Evolutionary conservation across 2,888 invertebrate species (phyloP).

Genomic region (Drosophila mimetica): DNA sequence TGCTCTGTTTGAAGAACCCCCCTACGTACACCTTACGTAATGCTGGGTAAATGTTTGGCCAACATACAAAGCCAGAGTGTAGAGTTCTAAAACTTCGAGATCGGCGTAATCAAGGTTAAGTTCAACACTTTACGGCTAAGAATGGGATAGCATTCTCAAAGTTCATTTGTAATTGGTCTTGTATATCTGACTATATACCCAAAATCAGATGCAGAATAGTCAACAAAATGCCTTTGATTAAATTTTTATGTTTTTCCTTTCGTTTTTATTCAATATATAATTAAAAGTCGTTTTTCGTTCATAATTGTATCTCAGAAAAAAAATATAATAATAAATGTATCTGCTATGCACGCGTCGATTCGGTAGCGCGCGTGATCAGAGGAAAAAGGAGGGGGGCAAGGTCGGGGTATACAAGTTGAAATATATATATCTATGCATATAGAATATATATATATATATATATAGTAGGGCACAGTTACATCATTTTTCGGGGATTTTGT

Average conservation of each 20-base stretch:
- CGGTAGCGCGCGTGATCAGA: slow-evolving; percentile 3
- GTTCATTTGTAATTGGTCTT: no score
- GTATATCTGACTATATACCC: no score
- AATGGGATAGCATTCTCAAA: no score
- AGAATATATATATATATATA: not conserved
- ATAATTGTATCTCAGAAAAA: slow-evolving; percentile 57
- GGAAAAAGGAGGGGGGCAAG: slow-evolving; percentile 14
- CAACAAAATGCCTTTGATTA: not conserved
- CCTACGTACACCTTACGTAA: slow-evolving; percentile 5
- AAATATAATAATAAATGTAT: slow-evolving; percentile 39
- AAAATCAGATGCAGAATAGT: not conserved
- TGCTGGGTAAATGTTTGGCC: slow-evolving; percentile 21
- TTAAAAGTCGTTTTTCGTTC: slow-evolving; percentile 76
- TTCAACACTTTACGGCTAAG: not conserved
- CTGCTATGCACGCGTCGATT: slow-evolving; percentile 26
- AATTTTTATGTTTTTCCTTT: slow-evolving; percentile 30
- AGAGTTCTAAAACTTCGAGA: not conserved
- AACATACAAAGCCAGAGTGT: slow-evolving; percentile 1
- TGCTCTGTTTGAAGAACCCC: slow-evolving; percentile 16
- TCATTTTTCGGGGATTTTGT: slow-evolving; percentile 8
- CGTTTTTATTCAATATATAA: slow-evolving; percentile 63
- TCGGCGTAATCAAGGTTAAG: not conserved
- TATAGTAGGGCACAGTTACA: not conserved
- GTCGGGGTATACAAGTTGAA: not conserved
- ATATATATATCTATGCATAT: not conserved